phyloP scores from a whole-genome alignment of 2,113 vertebrate genomes.

The Ammospiza nelsoni region DNA sequence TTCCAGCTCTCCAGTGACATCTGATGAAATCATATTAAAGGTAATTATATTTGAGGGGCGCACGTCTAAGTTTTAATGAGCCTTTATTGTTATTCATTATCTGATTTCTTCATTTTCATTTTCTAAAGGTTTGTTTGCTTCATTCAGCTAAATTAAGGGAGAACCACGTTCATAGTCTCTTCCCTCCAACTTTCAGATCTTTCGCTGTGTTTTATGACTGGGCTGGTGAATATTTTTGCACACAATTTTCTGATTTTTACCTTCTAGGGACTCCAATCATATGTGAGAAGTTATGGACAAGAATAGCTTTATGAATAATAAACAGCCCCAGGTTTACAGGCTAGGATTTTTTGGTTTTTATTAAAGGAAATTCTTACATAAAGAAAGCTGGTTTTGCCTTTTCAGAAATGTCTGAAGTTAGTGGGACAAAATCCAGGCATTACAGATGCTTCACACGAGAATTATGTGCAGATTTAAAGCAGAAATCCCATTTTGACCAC shows the following conservation, averaged over 20 bases:
- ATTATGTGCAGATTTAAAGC: background rate
- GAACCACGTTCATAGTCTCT: background rate
- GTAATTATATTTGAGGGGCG: conserved; percentile 25
- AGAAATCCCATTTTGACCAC: background rate
- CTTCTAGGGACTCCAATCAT: background rate
- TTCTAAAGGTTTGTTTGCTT: conserved; percentile 33
- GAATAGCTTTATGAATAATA: background rate
- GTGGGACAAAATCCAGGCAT: background rate
- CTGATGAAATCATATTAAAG: conserved; percentile 56
- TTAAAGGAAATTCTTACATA: background rate
- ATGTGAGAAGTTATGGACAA: background rate
- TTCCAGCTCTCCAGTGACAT: conserved; percentile 42
- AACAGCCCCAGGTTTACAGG: background rate
- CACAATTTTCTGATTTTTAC: background rate
- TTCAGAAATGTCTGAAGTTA: background rate
- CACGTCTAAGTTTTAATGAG: conserved; percentile 34
- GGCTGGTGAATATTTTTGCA: background rate
- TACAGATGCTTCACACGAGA: background rate
- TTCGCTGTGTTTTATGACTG: background rate
- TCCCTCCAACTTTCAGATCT: background rate
- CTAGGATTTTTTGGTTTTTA: background rate
- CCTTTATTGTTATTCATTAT: conserved; percentile 30
- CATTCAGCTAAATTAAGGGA: background rate
- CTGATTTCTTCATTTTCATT: conserved; percentile 35
- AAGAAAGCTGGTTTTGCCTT: rapidly evolving